Base-by-base conservation (phyloP, 2,797 vertebrate species). In the Nothura maculosa region DNA sequence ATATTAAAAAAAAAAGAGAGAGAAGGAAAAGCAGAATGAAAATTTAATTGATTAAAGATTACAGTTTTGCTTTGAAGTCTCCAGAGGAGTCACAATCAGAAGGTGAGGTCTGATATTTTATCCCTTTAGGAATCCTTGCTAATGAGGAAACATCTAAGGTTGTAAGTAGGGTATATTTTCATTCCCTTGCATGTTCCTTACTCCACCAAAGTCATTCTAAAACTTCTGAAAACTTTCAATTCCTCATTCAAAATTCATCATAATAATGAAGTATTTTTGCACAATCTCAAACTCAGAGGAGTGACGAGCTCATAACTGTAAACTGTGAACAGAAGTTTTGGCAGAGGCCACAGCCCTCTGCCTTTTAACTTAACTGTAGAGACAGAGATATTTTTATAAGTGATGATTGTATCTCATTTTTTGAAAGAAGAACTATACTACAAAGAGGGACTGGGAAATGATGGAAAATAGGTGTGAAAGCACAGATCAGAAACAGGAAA, bases 91-190 rank as follows among this genome's bases (percentile, higher is more conserved):
- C 45, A 67, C 47, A 67, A 72, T 25, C 54, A 82, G 54, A 73
- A 93, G 85, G 25, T 54, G 69, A 89, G 22, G 57, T 61, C 32
- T 45, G 40, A n/a, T 81, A 81, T 84, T 86, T 88, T 73, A 90
- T 89, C 81, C 45, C 58, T 48, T 95, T 92, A 94, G 79, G 81
- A 94, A 86, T 64, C 36, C 73, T 87, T 61, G 54, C 3, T 90
- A 93, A 94, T 87, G 52, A 84, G 72, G 30, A 89, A 58, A 22
- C 79, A 50, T 85, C 76, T 78, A 77, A 87, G 14, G 43, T 40
- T 64, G 14, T 43, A 67, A 34, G 62, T 64, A 80, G 85, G 27
- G 45, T 86, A 28, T 34, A 13, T 45, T 32, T 48, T 82, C 20
- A 82, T 85, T 85, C 55, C 32, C 38, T 40, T 77, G 17, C 38